A percentile compares a stretch with the other conserved stretches of the same genome.
These are phyloP conservation scores for Sturnus vulgaris DNA, from an alignment of 2,113 vertebrate genomes.

Conservation along the genomic window DNA sequence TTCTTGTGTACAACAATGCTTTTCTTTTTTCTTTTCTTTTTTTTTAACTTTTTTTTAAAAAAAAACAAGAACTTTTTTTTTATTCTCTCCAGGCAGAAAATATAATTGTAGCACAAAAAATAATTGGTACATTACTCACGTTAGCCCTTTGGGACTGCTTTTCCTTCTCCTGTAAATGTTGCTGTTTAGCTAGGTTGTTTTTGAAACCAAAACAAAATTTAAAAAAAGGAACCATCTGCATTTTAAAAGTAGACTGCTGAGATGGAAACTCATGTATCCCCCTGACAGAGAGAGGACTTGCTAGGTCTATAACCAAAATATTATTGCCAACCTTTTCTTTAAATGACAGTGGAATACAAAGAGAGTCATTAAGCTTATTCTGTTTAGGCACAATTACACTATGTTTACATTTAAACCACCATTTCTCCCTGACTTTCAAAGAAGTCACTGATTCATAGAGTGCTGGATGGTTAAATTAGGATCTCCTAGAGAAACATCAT, in stretches of 20 bases:
- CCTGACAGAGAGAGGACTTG: not conserved
- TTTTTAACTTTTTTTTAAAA: no score
- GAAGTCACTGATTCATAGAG: not conserved
- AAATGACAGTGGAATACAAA: not conserved
- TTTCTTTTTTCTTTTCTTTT: not conserved
- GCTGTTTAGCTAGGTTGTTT: not conserved
- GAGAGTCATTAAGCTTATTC: not conserved
- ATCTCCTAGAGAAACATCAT: not conserved
- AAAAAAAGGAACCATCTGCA: not conserved
- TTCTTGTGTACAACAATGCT: not conserved
- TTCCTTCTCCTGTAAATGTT: not conserved
- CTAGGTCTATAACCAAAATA: not conserved
- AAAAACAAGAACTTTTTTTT: no score
- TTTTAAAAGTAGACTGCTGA: not conserved
- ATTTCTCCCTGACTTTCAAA: not conserved
- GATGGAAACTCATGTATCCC: not conserved
- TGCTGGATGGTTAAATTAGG: not conserved
- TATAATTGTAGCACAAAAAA: slow-evolving; percentile 40
- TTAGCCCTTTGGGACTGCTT: slow-evolving; percentile 16
- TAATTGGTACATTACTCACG: slow-evolving; percentile 45
- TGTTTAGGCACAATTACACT: not conserved
- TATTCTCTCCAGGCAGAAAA: slow-evolving; percentile 42
- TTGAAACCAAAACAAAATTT: slow-evolving; percentile 6
- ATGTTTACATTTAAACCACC: not conserved
- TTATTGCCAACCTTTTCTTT: not conserved